Evolutionary conservation across 2,888 invertebrate genomes (phyloP).

Genomic region (Mantis religiosa): DNA sequence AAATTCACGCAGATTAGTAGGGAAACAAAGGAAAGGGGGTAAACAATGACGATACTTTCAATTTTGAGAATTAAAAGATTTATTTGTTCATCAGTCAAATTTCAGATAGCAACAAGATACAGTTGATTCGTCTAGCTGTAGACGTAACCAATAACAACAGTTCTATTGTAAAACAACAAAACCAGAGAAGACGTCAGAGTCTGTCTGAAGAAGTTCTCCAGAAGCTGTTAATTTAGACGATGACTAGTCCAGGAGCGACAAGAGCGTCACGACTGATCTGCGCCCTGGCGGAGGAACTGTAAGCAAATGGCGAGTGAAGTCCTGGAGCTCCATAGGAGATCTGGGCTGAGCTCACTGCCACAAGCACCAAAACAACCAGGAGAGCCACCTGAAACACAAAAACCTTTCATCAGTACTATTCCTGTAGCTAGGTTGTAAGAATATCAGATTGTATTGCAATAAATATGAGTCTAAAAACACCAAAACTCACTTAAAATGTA

Average conservation of each 20-base stretch:
- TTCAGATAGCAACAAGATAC: not conserved
- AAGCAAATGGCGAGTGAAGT: not conserved
- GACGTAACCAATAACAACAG: not conserved
- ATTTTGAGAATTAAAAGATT: not conserved
- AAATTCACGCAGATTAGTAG: too few relatives aligned
- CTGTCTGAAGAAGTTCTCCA: not conserved
- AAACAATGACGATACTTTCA: not conserved
- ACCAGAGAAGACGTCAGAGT: not conserved
- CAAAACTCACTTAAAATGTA: too few relatives aligned
- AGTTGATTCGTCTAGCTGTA: not conserved
- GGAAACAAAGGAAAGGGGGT: too few relatives aligned
- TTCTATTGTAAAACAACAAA: not conserved
- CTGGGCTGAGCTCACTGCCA: not conserved
- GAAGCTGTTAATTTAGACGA: not conserved
- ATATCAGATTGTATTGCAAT: too few relatives aligned
- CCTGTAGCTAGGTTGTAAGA: too few relatives aligned
- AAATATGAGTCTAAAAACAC: too few relatives aligned
- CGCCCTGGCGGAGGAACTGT: conserved; percentile 14
- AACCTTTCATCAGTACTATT: not conserved
- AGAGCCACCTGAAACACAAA: not conserved
- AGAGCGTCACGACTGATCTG: conserved; percentile 6
- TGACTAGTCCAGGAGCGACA: not conserved
- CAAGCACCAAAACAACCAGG: not conserved
- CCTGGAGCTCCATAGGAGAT: not conserved
- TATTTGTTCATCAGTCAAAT: not conserved